These are phyloP conservation scores for Scaptomyza graminum DNA, from an alignment of 1,140 invertebrate genomes.

Conservation along the genomic window DNA sequence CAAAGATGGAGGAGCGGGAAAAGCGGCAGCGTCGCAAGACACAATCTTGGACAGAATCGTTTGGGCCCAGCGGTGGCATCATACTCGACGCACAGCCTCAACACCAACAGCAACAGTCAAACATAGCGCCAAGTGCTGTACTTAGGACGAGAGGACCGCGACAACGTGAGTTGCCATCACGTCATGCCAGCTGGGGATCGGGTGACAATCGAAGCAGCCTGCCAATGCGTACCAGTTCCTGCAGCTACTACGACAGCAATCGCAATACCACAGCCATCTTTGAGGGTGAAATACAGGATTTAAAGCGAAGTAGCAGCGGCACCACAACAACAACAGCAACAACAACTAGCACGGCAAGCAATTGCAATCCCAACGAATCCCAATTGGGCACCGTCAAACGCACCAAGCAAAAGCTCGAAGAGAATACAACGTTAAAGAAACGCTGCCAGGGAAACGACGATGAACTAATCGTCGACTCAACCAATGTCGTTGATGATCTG, in stretches of 20 bases:
- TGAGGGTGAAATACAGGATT: slow-evolving; percentile 80
- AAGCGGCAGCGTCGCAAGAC: slow-evolving; percentile 75
- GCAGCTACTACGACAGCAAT: slow-evolving; percentile 89
- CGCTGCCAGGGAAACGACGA: slow-evolving; percentile 83
- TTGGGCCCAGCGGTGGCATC: slow-evolving; percentile 84
- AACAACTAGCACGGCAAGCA: slow-evolving; percentile 54
- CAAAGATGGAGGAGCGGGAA: slow-evolving; percentile 87
- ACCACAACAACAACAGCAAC: slow-evolving; percentile 46
- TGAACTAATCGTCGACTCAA: slow-evolving; percentile 24
- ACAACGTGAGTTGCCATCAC: slow-evolving; percentile 86
- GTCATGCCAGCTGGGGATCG: slow-evolving; percentile 93
- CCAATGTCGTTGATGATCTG: slow-evolving; percentile 43
- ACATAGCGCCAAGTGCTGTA: slow-evolving; percentile 29
- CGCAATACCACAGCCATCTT: slow-evolving; percentile 78
- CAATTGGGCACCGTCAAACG: slow-evolving; percentile 88
- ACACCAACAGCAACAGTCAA: slow-evolving; percentile 2
- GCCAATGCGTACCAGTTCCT: slow-evolving; percentile 89
- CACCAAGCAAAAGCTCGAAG: slow-evolving; percentile 90
- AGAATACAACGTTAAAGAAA: slow-evolving; percentile 85
- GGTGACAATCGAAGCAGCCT: slow-evolving; percentile 87
- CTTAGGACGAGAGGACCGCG: slow-evolving; percentile 71
- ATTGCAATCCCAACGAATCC: slow-evolving; percentile 80
- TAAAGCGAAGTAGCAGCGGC: slow-evolving; percentile 60
- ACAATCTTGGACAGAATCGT: slow-evolving; percentile 77
- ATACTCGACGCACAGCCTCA: slow-evolving; percentile 80